Conservation (phyloP, 2,888 invertebrate genomes). For the Drosophila emarginata region DNA sequence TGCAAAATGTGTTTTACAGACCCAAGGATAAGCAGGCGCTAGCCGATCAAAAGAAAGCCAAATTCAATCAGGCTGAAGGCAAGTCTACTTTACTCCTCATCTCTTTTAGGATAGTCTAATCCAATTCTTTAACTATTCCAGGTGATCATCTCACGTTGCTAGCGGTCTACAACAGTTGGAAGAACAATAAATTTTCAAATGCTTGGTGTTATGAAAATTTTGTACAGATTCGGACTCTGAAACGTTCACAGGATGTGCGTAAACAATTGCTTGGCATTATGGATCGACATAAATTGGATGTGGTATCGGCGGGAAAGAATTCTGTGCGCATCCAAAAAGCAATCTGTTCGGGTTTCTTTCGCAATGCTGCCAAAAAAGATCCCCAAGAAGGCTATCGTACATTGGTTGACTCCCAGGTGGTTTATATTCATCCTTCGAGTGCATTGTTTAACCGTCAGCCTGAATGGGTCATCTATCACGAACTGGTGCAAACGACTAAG, state of each 20-base stretch:
- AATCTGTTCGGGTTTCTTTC: slow-evolving; percentile 98
- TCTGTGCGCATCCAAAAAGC: slow-evolving; percentile 98
- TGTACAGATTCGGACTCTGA: slow-evolving; percentile 97
- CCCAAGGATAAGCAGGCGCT: slow-evolving; percentile 97
- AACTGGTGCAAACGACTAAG: slow-evolving; percentile 98
- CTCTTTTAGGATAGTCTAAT: neutral
- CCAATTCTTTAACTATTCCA: slow-evolving; percentile 7
- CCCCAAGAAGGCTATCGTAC: slow-evolving; percentile 99
- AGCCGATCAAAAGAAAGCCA: slow-evolving; percentile 99
- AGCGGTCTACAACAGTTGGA: slow-evolving; percentile 99
- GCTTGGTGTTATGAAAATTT: slow-evolving; percentile 99
- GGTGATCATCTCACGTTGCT: slow-evolving; percentile 97
- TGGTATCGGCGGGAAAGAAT: slow-evolving; percentile 97
- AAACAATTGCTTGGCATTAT: slow-evolving; percentile 98
- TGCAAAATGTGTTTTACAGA: slow-evolving; percentile 98
- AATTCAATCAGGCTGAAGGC: slow-evolving; percentile 98
- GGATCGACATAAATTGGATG: slow-evolving; percentile 98
- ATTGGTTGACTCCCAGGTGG: slow-evolving; percentile 97
- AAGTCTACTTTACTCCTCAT: neutral
- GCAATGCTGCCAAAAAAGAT: slow-evolving; percentile 99
- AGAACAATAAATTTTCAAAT: slow-evolving; percentile 98
- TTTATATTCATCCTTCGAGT: slow-evolving; percentile 99
- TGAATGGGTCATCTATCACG: slow-evolving; percentile 99
- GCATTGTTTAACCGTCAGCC: slow-evolving; percentile 99
- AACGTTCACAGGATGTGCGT: slow-evolving; percentile 98